Conservation (phyloP, 2,797 vertebrate genomes). For the Clangula hyemalis region DNA sequence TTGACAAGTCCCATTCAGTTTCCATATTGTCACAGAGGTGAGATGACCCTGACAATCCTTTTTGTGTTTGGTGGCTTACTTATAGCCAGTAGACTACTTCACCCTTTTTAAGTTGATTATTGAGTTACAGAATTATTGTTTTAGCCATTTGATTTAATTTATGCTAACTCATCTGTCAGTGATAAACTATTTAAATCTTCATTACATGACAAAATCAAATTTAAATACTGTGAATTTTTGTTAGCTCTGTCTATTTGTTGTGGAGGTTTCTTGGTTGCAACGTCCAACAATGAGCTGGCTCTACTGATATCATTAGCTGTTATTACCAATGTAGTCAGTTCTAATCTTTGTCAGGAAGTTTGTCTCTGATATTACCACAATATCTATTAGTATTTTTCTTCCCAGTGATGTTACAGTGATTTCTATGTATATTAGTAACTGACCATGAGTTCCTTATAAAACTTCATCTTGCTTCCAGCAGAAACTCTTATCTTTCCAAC, state of each 20-base stretch:
- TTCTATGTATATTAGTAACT: not conserved
- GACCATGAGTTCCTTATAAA: not conserved
- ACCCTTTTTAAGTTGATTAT: not conserved
- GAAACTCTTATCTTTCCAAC: not conserved
- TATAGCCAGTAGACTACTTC: not conserved
- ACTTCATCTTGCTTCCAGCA: not conserved
- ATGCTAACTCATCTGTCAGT: not conserved
- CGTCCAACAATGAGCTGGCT: not conserved
- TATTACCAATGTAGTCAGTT: not conserved
- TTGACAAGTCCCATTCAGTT: not conserved
- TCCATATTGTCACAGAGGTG: not conserved
- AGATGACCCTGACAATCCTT: not conserved
- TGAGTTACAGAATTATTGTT: not conserved
- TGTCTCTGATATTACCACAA: not conserved
- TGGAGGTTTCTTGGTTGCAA: accelerated
- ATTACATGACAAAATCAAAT: not conserved
- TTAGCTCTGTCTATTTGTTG: not conserved
- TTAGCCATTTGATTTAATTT: not conserved
- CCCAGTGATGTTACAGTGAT: not conserved
- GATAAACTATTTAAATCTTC: not conserved
- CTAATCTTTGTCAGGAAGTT: not conserved
- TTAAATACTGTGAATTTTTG: not conserved
- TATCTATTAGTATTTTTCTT: not conserved
- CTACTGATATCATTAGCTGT: not conserved
- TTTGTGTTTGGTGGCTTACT: not conserved